Base-by-base conservation (phyloP, 2,888 invertebrate genomes). In the Apodemia hepburni region DNA sequence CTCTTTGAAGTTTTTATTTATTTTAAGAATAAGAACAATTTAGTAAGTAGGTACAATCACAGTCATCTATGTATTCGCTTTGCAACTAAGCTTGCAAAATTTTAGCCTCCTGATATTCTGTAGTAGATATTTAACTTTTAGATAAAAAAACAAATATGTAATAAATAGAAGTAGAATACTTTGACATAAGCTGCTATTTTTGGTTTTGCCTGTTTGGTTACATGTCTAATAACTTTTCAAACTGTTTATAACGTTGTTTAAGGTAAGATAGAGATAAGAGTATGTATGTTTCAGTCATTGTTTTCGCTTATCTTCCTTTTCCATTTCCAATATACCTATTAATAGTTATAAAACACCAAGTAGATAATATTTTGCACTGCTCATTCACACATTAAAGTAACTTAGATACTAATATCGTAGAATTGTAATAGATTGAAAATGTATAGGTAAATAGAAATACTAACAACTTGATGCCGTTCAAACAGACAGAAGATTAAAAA, bases 361-460 rank as follows among this genome's bases (percentile, higher is more conserved):
- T 22, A 12, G 18, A 12, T 22, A 9, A 22, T 51, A 17, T 51
- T 12, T 12, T 51, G 51, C 51, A 51, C 18, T 11, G 18, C 38
- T 38, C 12, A 51, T 22, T 51, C 11, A 18, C 22, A 51, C 51
- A 51, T 9, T 12, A 22, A 51, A 22, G 1, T 51, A 51, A 51
- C 51, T 18, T 51, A 51, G 51, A 51, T 12, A 51, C 51, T 51
- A 51, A 51, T 51, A 22, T 22, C 51, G 51, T 22, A 51, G 51
- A 22, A 12, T 22, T 12, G 12, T 51, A 51, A 22, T 51, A 22
- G 22, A 51, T 51, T 9, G 51, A 22, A 4, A 51, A 51, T 22
- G 51, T 22, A 51, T 12, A 51, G 4, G 38, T 12, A 51, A 51
- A n/a, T n/a, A n/a, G n/a, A n/a, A n/a, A 51, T 22, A 18, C 49